These are phyloP conservation scores for Knipowitschia caucasica DNA, from an alignment of 2,797 vertebrate species.

Conservation along the genomic window DNA sequence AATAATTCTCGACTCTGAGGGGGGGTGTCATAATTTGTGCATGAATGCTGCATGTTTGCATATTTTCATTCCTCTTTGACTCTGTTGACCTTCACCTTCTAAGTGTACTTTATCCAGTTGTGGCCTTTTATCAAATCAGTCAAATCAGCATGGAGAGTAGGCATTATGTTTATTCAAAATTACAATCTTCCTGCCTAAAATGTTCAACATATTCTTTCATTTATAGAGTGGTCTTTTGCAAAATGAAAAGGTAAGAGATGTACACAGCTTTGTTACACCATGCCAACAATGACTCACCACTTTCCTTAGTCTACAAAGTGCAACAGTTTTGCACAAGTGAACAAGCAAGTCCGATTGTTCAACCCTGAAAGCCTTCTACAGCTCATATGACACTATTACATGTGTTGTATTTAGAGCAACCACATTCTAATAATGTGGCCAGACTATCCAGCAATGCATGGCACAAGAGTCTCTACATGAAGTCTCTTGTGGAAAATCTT, in stretches of 20 bases:
- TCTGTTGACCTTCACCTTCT: constrained; percentile 45
- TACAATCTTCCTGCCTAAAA: constrained; percentile 99
- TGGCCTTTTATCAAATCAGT: constrained; percentile 73
- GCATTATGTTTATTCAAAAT: constrained; percentile 94
- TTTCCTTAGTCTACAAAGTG: constrained; percentile 68
- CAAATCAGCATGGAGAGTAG: constrained; percentile 96
- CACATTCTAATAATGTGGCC: constrained; percentile 10
- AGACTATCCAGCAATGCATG: constrained; percentile 11
- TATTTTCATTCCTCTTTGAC: constrained; percentile 52
- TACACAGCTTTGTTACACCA: constrained; percentile 95
- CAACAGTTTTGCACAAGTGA: constrained; percentile 66
- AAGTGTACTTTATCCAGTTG: constrained; percentile 49
- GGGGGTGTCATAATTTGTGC: constrained; percentile 67
- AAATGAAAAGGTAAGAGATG: constrained; percentile 99
- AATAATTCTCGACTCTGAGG: constrained; percentile 17
- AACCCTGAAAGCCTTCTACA: constrained; percentile 9
- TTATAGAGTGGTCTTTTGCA: constrained; percentile 99
- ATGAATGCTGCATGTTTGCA: constrained; percentile 81
- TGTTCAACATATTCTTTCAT: constrained; percentile 99
- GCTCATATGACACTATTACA: constrained; percentile 37
- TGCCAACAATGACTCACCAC: constrained; percentile 87
- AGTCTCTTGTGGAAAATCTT: too few species aligned
- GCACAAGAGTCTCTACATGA: too few species aligned
- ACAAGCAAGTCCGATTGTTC: constrained; percentile 64
- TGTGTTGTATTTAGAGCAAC: constrained; percentile 37